Evolutionary conservation across 23 tunicate genomes (phyloP).

Genomic region (Ascidia mentula): DNA sequence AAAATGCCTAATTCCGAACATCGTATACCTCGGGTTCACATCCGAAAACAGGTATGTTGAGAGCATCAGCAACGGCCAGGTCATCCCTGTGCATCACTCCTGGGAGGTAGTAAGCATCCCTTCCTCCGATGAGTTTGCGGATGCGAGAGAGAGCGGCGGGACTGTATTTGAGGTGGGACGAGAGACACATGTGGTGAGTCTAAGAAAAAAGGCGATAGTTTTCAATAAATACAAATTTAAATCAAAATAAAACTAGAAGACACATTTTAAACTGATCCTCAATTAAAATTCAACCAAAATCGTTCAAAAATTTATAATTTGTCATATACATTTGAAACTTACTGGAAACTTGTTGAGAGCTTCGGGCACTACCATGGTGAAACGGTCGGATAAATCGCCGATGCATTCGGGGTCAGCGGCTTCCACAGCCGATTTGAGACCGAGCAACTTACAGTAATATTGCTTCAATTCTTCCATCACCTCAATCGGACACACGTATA

Average conservation of each 20-base stretch:
- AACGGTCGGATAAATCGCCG: conserved; percentile 58
- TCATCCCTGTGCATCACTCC: conserved; percentile 74
- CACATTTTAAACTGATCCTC: background rate
- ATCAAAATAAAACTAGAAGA: background rate
- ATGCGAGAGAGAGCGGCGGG: conserved; percentile 72
- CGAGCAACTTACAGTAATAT: conserved; percentile 74
- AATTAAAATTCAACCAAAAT: background rate
- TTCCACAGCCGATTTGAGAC: conserved; percentile 79
- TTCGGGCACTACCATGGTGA: conserved; percentile 81
- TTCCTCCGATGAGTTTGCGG: conserved; percentile 56
- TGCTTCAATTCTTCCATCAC: conserved; percentile 70
- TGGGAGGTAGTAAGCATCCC: conserved; percentile 73
- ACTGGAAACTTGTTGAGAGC: conserved; percentile 83
- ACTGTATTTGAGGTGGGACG: conserved; percentile 67
- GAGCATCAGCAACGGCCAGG: conserved; percentile 82
- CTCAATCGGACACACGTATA: conserved; percentile 81
- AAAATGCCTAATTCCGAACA: too few species aligned
- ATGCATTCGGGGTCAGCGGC: conserved; percentile 62
- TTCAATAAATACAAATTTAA: background rate
- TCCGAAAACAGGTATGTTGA: conserved; percentile 79
- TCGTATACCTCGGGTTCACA: conserved; percentile 90
- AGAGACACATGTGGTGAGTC: conserved; percentile 88
- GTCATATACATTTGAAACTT: too few species aligned
- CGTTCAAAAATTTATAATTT: too few species aligned
- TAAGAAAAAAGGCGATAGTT: background rate